These are phyloP conservation scores for Drosophila erecta DNA, from an alignment of 1,140 invertebrate genomes.

Conservation along the genomic window DNA sequence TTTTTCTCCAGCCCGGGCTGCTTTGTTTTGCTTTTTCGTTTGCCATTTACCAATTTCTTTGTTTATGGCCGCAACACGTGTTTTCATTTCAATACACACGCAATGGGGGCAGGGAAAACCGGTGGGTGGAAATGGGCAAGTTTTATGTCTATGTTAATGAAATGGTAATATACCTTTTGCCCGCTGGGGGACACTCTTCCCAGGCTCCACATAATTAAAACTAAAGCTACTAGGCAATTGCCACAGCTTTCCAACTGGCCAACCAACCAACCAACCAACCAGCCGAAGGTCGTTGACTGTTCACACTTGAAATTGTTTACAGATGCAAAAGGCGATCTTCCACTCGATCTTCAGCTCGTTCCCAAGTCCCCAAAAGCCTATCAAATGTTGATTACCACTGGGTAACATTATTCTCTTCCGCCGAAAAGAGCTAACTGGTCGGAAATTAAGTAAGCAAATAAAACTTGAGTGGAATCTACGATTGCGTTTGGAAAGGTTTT, in stretches of 20 bases:
- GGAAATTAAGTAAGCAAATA: slow-evolving; percentile 48
- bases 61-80: slow-evolving; percentile 79
- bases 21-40: slow-evolving; percentile 42
- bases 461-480: slow-evolving; percentile 28
- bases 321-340: slow-evolving; percentile 20
- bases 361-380: slow-evolving; percentile 22
- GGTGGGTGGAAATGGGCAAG: slow-evolving; percentile 7
- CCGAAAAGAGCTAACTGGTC: slow-evolving; percentile 10
- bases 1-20: slow-evolving; percentile 20
- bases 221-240: slow-evolving; percentile 21
- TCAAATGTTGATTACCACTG: slow-evolving; percentile 47
- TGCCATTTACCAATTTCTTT: slow-evolving; percentile 74
- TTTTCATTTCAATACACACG: slow-evolving; percentile 72
- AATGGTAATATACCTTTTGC: slow-evolving; percentile 65
- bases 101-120: slow-evolving; percentile 5
- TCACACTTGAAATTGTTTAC: slow-evolving; percentile 19
- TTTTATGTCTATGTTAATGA: slow-evolving; percentile 80
- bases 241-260: slow-evolving; percentile 24
- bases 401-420: slow-evolving; percentile 35
- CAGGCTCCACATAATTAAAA: slow-evolving; percentile 51
- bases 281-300: slow-evolving; percentile 43
- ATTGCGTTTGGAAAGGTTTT: slow-evolving; percentile 6
- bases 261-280: slow-evolving; percentile 5
- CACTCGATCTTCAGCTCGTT: neutral
- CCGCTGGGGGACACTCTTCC: slow-evolving; percentile 4